Conservation (phyloP, 2,113 vertebrate genomes). For the Callipepla californica region DNA sequence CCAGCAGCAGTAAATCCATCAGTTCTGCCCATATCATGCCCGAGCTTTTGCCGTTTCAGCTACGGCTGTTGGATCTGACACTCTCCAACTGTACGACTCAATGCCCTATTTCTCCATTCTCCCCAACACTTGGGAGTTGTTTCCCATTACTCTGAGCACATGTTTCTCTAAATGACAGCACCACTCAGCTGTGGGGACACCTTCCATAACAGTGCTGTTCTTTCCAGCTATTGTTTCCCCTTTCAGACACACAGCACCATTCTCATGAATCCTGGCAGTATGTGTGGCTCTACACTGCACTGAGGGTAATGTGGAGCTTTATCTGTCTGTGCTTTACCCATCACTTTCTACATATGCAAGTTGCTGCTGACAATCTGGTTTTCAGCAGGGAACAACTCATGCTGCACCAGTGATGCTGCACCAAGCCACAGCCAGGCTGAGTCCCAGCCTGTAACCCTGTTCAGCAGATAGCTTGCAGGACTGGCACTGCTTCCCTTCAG, state of each 20-base stretch:
- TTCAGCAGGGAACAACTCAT: not conserved
- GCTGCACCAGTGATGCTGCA: not conserved
- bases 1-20: constrained; percentile 50
- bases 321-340: not conserved
- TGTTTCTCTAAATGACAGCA: not conserved
- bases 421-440: not conserved
- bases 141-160: not conserved
- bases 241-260: not conserved
- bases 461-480: not conserved
- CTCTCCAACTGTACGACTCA: not conserved
- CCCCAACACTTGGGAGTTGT: not conserved
- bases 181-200: not conserved
- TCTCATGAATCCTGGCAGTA: not conserved
- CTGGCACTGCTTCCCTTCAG: not conserved
- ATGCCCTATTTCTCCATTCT: not conserved
- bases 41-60: not conserved
- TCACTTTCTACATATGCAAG: not conserved
- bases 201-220: not conserved
- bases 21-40: not conserved
- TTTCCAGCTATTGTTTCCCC: not conserved
- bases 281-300: not conserved
- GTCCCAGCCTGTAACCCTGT: not conserved
- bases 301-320: not conserved
- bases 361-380: not conserved
- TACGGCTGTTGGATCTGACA: not conserved